Conservation (phyloP, 2,797 vertebrate genomes). For the Scyliorhinus canicula region DNA sequence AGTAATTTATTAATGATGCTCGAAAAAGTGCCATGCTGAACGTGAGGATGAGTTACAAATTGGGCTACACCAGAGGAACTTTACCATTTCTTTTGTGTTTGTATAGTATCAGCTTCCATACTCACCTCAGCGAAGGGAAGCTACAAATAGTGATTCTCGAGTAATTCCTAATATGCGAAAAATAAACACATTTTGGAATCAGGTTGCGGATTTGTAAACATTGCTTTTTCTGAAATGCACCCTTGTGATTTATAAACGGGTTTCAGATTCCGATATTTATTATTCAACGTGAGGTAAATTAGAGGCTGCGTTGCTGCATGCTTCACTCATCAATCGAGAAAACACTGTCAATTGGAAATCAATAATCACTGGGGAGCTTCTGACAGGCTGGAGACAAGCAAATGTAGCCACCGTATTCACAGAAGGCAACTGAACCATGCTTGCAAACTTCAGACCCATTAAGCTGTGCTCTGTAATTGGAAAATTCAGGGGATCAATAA, state of each 20-base stretch:
- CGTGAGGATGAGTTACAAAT: background rate
- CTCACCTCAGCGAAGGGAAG: background rate
- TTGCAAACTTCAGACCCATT: background rate
- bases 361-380: background rate
- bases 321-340: background rate
- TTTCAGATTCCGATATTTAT: background rate
- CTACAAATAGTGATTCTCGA: background rate
- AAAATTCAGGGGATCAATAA: background rate
- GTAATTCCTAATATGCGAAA: background rate
- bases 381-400: slow-evolving; percentile 2
- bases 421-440: background rate
- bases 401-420: background rate
- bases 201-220: background rate
- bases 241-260: background rate
- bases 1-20: background rate
- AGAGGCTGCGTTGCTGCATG: background rate
- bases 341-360: slow-evolving; percentile 8
- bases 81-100: background rate
- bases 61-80: background rate
- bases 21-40: background rate
- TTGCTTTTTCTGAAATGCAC: background rate
- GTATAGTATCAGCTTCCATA: background rate
- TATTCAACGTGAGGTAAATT: background rate
- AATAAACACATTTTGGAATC: background rate
- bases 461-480: background rate